Evolutionary conservation across 1,140 invertebrate species (phyloP), one percentile per base, ranked within the genome.

Genomic region (Octopus sinensis): DNA sequence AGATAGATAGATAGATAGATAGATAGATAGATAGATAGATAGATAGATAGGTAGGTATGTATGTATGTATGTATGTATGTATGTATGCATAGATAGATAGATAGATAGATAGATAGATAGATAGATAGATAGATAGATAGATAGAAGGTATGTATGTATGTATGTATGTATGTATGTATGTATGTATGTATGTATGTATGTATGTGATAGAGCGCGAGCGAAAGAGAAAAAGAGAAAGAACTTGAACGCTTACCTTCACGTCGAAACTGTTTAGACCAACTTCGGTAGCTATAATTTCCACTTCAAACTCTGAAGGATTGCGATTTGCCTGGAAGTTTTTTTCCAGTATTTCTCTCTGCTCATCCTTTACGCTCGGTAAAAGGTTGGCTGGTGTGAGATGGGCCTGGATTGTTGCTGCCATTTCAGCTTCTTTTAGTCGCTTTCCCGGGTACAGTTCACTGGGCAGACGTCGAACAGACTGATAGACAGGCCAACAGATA

Each of bases 271-370:
- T 81, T 53, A 87, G 80, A 4, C 84, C 86, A 17, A 86, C 84
- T 68, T 88, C 86, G 4, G 86, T 86, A 4, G 86, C 83, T 17
- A 88, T 85, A 30, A 87, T 51, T 13, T 81, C 84, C 7, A 88
- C 62, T 79, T 87, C 85, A 5, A 88, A 82, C 17, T 88, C 86
- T 4, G 87, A 86, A 13, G 86, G 88, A 73, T 88, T 87, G 30
- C 85, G 79, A 79, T 88, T 86, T 9, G 80, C 62, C 9, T 82
- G 80, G 80, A 87, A 88, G 78, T 86, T 86, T n/a, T 76, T 82
- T 56, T 87, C 86, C 73, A 88, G 80, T 17, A 78, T 82, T 53
- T 84, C 83, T 54, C 84, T 82, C 75, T 87, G 86, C 12, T 87
- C 84, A n/a, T 82, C 81, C 7, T 82, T 54, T 73, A 88, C 79